Evolutionary conservation across 2,113 vertebrate genomes (phyloP).

Genomic region (Peromyscus leucopus): DNA sequence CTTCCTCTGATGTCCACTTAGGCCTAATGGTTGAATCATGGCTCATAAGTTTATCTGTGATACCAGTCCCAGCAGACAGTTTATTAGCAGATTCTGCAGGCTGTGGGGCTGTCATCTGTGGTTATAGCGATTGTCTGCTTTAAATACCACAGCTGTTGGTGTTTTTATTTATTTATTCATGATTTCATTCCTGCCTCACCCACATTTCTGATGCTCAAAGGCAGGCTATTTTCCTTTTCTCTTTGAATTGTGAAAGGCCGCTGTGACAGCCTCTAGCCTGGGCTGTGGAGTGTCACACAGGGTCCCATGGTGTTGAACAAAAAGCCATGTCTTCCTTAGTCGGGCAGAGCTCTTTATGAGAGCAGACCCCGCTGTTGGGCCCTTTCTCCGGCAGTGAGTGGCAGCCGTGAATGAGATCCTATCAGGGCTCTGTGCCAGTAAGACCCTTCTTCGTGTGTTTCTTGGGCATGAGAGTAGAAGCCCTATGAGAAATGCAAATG

Average conservation of each 20-base stretch:
- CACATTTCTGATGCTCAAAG: slow-evolving; percentile 78
- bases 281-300: slow-evolving; percentile 70
- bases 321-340: slow-evolving; percentile 58
- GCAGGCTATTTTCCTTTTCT: slow-evolving; percentile 74
- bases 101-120: slow-evolving; percentile 82
- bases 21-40: slow-evolving; percentile 82
- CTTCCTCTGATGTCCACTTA: slow-evolving; percentile 80
- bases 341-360: slow-evolving; percentile 69
- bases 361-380: slow-evolving; percentile 62
- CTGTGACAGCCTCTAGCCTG: slow-evolving; percentile 57
- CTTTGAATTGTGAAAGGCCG: slow-evolving; percentile 77
- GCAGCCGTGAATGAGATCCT: slow-evolving; percentile 73
- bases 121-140: slow-evolving; percentile 84
- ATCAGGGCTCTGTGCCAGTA: slow-evolving; percentile 67
- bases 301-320: slow-evolving; percentile 77
- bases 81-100: slow-evolving; percentile 84
- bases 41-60: slow-evolving; percentile 86
- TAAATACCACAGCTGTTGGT: slow-evolving; percentile 84
- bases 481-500: slow-evolving; percentile 76
- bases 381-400: slow-evolving; percentile 64
- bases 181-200: slow-evolving; percentile 78
- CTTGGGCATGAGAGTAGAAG: slow-evolving; percentile 64
- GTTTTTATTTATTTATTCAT: slow-evolving; percentile 81
- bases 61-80: slow-evolving; percentile 82
- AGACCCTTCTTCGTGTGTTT: slow-evolving; percentile 78